phyloP scores from a whole-genome alignment of 1,140 invertebrate genomes.

The Gyrodactylus bullatarudis region DNA sequence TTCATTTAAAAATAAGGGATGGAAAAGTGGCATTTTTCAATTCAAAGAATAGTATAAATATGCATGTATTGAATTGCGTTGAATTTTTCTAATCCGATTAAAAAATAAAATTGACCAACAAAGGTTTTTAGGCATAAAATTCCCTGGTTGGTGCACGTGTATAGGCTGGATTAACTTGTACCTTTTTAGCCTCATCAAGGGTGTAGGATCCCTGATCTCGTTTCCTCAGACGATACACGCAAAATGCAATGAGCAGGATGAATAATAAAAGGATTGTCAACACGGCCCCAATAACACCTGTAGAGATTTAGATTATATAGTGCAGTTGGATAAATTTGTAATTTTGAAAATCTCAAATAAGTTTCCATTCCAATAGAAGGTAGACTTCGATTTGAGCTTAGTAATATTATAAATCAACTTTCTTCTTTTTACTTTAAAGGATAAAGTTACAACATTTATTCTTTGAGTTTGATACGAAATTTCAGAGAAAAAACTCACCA shows the following conservation, averaged over 20 bases:
- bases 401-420: background rate
- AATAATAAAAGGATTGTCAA: constrained; percentile 28
- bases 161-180: constrained; percentile 54
- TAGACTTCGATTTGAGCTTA: background rate
- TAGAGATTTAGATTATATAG: background rate
- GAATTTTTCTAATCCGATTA: too few relatives aligned
- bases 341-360: background rate
- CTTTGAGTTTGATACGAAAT: too few relatives aligned
- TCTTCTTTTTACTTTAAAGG: background rate
- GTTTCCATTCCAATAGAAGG: background rate
- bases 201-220: constrained; percentile 96
- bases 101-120: too few relatives aligned
- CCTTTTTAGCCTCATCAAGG: constrained; percentile 70
- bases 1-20: too few relatives aligned
- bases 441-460: too few relatives aligned
- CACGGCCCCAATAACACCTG: background rate
- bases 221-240: constrained; percentile 88
- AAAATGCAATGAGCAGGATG: constrained; percentile 93
- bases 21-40: too few relatives aligned
- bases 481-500: too few relatives aligned
- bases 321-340: background rate
- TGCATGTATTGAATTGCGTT: too few relatives aligned
- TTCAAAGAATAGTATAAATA: too few relatives aligned
- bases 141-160: constrained; percentile 57
- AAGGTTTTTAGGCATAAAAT: constrained; percentile 48